These are phyloP conservation scores for Piprites chloris DNA, from an alignment of 2,113 vertebrate species.

Conservation along the genomic window DNA sequence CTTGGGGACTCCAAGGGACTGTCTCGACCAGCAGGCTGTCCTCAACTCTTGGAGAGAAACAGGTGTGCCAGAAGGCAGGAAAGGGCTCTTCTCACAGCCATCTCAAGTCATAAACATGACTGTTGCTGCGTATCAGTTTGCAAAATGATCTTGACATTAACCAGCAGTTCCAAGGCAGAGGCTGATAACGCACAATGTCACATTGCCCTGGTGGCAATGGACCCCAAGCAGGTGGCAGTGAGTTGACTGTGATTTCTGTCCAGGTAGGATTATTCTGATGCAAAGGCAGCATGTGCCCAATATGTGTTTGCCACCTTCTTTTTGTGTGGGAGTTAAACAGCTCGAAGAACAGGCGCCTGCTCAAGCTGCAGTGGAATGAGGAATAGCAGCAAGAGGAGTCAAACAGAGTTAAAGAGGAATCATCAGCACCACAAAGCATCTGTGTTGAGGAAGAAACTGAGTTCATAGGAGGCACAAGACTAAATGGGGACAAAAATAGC, in stretches of 20 bases:
- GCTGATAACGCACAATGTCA: background rate
- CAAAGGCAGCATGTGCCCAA: background rate
- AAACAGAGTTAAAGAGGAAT: background rate
- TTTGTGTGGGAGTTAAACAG: background rate
- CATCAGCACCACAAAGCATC: accelerated
- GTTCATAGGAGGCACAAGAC: background rate
- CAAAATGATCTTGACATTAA: background rate
- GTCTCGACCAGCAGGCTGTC: background rate
- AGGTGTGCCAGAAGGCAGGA: background rate
- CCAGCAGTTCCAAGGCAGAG: background rate
- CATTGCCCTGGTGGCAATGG: background rate
- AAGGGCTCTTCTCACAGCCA: background rate
- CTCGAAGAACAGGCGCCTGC: background rate
- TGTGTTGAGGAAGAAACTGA: background rate
- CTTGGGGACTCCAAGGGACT: background rate
- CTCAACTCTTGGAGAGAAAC: background rate
- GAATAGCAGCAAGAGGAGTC: background rate
- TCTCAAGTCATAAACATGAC: background rate
- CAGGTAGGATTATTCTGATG: background rate
- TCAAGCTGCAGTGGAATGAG: background rate
- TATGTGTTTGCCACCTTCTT: background rate
- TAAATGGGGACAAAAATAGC: background rate
- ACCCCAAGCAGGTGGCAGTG: background rate
- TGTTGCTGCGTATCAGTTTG: background rate
- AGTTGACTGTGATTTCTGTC: background rate